Evolutionary conservation across 2,797 vertebrate genomes (phyloP).

Genomic region (Micrastur ruficollis): DNA sequence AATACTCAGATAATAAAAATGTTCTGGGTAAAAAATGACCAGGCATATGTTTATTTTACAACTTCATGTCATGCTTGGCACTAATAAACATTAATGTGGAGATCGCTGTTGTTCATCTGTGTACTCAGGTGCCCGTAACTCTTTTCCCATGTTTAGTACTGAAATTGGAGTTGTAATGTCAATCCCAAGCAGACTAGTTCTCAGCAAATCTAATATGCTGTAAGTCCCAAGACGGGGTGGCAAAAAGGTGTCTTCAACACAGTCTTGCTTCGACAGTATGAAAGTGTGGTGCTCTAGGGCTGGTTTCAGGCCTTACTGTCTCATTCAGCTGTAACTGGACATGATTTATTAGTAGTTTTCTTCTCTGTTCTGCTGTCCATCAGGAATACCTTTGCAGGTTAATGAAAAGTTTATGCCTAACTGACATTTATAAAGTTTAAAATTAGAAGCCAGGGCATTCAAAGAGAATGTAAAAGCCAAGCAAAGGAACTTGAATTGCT

Average conservation of each 20-base stretch:
- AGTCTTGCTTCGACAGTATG: background rate
- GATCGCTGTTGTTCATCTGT: background rate
- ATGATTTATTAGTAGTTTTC: background rate
- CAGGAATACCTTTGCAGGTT: background rate
- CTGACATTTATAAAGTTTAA: background rate
- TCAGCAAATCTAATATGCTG: background rate
- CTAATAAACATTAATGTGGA: background rate
- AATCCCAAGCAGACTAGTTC: background rate
- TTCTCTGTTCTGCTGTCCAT: background rate
- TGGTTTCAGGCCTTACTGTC: background rate
- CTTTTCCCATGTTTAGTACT: background rate
- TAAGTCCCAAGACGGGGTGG: no score
- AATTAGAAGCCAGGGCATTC: background rate
- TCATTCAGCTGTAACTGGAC: background rate
- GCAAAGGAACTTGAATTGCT: background rate
- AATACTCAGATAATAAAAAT: background rate
- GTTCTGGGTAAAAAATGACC: background rate
- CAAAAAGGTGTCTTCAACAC: background rate
- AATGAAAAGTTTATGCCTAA: background rate
- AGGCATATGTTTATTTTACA: background rate
- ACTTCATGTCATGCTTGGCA: background rate
- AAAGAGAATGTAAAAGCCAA: background rate
- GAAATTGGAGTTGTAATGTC: background rate
- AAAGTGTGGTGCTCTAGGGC: background rate
- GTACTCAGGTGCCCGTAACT: background rate